Evolutionary conservation across 2,113 vertebrate genomes (phyloP).

Genomic region (Embiotoca jacksoni): DNA sequence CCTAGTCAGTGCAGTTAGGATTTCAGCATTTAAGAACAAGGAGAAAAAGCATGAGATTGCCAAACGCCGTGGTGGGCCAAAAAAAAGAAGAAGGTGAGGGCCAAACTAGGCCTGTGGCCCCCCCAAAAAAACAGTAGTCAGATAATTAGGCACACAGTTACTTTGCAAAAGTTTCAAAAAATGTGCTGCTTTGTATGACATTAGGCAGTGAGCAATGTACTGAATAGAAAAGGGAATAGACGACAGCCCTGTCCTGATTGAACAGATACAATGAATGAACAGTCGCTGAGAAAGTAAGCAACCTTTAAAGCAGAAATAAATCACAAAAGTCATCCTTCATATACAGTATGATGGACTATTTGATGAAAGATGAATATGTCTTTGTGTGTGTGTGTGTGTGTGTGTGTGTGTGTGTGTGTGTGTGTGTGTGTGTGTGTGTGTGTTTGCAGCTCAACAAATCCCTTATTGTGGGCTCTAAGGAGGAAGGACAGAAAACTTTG

Average conservation of each 20-base stretch:
- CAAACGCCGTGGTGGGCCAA: no score
- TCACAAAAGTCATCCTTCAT: slow-evolving; percentile 14
- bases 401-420: no score
- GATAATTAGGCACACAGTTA: slow-evolving; percentile 9
- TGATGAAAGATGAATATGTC: neutral
- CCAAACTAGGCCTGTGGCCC: no score
- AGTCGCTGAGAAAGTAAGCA: neutral
- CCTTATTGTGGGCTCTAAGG: slow-evolving; percentile 2
- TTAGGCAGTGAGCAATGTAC: neutral
- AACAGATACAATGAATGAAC: slow-evolving; percentile 1
- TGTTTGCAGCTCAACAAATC: slow-evolving; percentile 1
- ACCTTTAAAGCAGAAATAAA: slow-evolving; percentile 30
- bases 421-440: neutral
- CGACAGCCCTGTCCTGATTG: neutral
- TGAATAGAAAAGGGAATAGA: neutral
- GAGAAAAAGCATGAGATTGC: no score
- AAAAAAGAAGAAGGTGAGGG: no score
- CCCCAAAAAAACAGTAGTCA: neutral
- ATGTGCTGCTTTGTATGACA: neutral
- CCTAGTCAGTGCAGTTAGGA: no score
- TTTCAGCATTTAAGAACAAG: no score
- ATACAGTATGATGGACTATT: slow-evolving; percentile 4
- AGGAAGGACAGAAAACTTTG: slow-evolving; percentile 25
- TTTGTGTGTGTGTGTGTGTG: neutral
- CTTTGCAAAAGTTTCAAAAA: neutral